Evolutionary conservation across 1,140 invertebrate genomes (phyloP).

Genomic region (Drosophila jambulina): DNA sequence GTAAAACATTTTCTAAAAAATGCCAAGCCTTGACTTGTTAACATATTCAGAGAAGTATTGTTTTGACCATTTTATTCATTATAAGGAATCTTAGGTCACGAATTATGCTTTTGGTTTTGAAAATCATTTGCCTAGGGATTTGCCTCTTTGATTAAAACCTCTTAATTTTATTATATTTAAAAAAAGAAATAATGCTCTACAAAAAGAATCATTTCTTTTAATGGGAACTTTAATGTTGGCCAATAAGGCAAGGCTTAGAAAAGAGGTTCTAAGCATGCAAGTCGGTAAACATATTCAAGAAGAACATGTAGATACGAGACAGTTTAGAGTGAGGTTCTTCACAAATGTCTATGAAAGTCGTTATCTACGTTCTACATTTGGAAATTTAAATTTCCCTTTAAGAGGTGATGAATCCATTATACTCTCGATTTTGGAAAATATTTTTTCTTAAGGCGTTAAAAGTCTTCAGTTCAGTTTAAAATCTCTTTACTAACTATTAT

Average conservation of each 20-base stretch:
- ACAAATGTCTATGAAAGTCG: neutral
- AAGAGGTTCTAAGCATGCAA: neutral
- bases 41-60: neutral
- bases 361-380: neutral
- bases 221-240: neutral
- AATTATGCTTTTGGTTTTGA: neutral
- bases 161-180: too few species aligned
- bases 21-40: neutral
- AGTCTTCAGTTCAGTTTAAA: neutral
- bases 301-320: neutral
- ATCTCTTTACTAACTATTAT: neutral
- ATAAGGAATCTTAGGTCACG: neutral
- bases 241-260: neutral
- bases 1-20: neutral
- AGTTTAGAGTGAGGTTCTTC: conserved; percentile 7
- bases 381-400: neutral
- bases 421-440: neutral
- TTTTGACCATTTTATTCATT: neutral
- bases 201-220: neutral
- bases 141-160: neutral
- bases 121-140: neutral
- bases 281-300: neutral
- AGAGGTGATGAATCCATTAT: neutral
- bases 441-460: neutral
- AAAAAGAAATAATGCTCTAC: neutral